A percentile compares a stretch with the other conserved stretches of the same genome.
Evolutionary conservation across 2,797 vertebrate species (phyloP).

Genomic region (Hemibagrus guttatus): DNA sequence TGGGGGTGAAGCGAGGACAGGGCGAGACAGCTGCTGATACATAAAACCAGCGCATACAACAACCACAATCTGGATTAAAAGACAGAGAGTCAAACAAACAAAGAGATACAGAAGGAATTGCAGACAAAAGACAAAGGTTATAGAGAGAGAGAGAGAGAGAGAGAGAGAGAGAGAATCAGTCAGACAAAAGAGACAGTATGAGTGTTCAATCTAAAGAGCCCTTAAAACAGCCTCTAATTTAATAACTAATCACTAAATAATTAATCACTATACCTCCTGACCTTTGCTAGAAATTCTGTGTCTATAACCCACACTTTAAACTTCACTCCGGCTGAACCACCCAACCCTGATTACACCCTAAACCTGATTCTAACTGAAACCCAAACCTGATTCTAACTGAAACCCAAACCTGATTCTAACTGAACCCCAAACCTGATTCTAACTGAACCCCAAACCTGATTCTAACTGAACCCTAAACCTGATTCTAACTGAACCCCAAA

Average conservation of each 20-base stretch:
- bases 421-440: background rate
- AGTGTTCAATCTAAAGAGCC: background rate
- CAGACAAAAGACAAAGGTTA: background rate
- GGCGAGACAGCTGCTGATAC: constrained; percentile 32
- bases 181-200: background rate
- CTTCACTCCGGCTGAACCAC: background rate
- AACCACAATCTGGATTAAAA: constrained; percentile 55
- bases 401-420: background rate
- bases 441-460: too few relatives aligned
- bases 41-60: constrained; percentile 64
- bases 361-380: background rate
- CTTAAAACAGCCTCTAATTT: background rate
- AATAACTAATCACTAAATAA: background rate
- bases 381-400: background rate
- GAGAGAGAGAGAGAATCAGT: background rate
- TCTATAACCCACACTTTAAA: background rate
- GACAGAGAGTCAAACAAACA: background rate
- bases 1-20: constrained; percentile 50
- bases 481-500: too few relatives aligned
- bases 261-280: background rate
- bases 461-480: background rate
- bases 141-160: background rate
- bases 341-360: background rate
- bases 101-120: background rate
- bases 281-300: background rate